These are phyloP conservation scores for Sturmia bella DNA, from an alignment of 2,888 invertebrate species.

Conservation along the genomic window DNA sequence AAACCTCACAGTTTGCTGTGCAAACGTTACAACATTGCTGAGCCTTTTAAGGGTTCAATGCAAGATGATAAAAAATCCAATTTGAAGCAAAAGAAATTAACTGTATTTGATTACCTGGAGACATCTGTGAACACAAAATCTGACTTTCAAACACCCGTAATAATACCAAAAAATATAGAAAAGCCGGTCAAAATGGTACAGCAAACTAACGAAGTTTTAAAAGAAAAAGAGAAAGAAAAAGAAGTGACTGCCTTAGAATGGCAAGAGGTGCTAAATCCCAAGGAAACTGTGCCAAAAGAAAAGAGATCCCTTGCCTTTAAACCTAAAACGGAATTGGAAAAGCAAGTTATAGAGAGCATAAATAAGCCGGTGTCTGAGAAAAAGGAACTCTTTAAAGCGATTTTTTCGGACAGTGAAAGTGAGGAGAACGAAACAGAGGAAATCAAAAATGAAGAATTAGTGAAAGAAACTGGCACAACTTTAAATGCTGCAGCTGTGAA, in stretches of 20 bases:
- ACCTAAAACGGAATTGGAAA: constrained; percentile 78
- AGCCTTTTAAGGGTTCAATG: constrained; percentile 86
- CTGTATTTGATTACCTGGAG: constrained; percentile 90
- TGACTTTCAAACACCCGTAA: constrained; percentile 82
- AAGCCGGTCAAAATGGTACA: constrained; percentile 62
- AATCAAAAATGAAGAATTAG: constrained; percentile 72
- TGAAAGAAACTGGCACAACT: constrained; percentile 53
- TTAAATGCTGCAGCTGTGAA: constrained; percentile 82
- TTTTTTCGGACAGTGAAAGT: constrained; percentile 91
- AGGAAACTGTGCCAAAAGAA: not conserved
- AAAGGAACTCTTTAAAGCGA: constrained; percentile 92
- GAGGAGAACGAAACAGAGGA: constrained; percentile 83
- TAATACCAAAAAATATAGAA: constrained; percentile 79
- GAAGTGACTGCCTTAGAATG: constrained; percentile 46
- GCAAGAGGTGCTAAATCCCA: constrained; percentile 59
- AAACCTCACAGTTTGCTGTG: constrained; percentile 91
- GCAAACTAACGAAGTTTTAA: not conserved
- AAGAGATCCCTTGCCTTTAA: constrained; percentile 70
- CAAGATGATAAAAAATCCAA: constrained; percentile 75
- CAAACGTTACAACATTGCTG: constrained; percentile 96
- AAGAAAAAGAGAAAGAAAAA: not conserved
- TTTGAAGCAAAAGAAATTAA: constrained; percentile 84
- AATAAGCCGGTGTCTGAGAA: constrained; percentile 83
- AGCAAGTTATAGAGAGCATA: constrained; percentile 76
- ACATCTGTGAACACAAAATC: constrained; percentile 84